A percentile compares a stretch with the other conserved stretches of the same genome.
phyloP scores from a whole-genome alignment of 2,888 invertebrate genomes.

The Sphaeridia pumilis region DNA sequence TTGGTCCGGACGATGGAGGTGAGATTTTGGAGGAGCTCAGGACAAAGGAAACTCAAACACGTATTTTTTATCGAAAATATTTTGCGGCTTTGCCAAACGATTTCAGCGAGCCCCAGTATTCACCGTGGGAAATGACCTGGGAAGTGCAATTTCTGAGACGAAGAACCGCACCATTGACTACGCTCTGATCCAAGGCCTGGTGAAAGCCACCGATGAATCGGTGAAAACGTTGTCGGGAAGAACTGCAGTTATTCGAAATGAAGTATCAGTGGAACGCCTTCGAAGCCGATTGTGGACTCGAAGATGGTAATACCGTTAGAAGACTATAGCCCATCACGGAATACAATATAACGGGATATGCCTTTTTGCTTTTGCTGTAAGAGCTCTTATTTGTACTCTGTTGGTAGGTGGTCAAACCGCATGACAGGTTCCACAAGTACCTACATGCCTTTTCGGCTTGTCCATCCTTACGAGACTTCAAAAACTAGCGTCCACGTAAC shows the following conservation, averaged over 20 bases:
- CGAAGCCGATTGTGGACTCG: slow-evolving; percentile 7
- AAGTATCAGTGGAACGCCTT: slow-evolving; percentile 5
- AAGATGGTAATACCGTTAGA: slow-evolving; percentile 1
- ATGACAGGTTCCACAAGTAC: slow-evolving; percentile 5
- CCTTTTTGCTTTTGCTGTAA: too few species aligned
- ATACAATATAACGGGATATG: too few species aligned
- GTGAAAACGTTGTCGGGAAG: background rate
- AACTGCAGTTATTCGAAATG: background rate
- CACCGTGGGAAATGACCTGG: background rate
- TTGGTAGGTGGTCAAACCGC: too few species aligned
- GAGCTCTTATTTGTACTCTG: too few species aligned
- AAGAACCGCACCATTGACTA: background rate
- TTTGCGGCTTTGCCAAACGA: too few species aligned
- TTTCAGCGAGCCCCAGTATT: too few species aligned
- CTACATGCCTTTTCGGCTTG: slow-evolving; percentile 9
- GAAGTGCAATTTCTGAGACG: background rate
- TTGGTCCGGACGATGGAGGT: too few species aligned
- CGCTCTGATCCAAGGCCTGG: slow-evolving; percentile 4
- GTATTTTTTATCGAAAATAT: too few species aligned
- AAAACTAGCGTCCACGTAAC: background rate
- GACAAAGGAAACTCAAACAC: too few species aligned
- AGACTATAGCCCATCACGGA: background rate
- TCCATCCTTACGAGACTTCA: background rate
- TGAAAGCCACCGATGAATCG: background rate
- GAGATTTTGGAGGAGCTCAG: too few species aligned